Base-by-base conservation (phyloP, 1,140 invertebrate species). In the Platyscapa corneri region DNA sequence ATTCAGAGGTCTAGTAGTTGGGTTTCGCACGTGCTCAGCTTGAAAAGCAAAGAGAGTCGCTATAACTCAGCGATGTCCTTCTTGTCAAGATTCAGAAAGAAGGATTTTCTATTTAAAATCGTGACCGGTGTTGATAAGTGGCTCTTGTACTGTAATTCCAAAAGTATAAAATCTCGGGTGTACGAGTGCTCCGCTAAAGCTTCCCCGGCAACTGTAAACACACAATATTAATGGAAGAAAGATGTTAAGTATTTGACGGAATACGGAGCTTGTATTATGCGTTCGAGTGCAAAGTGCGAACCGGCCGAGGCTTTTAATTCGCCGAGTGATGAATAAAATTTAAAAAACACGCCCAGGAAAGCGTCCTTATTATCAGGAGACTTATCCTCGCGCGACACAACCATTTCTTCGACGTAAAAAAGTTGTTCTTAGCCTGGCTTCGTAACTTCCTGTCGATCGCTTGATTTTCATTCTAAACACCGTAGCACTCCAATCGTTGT, bases 31-130 rank as follows among this genome's bases (percentile, higher is more conserved):
- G 67, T 70, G 67, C 3, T 70, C 67, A 39, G 67, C 67, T 16
- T 70, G 12, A 37, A 70, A 70, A 70, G 32, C 32, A 70, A 70
- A 70, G 8, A 39, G 67, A 70, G 30, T 14, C 67, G 67, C 34
- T 70, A 70, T 70, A 70, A 70, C 67, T 70, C 67, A 70, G 67
- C 32, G 67, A 70, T 70, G 67, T 70, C 67, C 67, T 37, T 70
- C 67, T 70, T 70, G 67, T 70, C 67, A 70, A 70, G 67, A 70
- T 70, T 70, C 67, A 39, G 67, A 70, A 70, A 70, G 67, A 70
- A 37, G 67, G 67, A 70, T 70, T 70, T 70, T 70, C 67, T 70
- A 70, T 70, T 70, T 70, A 70, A 70, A 70, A 39, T 70, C 67
- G 67, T 70, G 67, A 70, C 67, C 37, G 16, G 67, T 37, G 67